These are phyloP conservation scores for Karalla daura DNA, from an alignment of 2,797 vertebrate species.

Conservation along the genomic window DNA sequence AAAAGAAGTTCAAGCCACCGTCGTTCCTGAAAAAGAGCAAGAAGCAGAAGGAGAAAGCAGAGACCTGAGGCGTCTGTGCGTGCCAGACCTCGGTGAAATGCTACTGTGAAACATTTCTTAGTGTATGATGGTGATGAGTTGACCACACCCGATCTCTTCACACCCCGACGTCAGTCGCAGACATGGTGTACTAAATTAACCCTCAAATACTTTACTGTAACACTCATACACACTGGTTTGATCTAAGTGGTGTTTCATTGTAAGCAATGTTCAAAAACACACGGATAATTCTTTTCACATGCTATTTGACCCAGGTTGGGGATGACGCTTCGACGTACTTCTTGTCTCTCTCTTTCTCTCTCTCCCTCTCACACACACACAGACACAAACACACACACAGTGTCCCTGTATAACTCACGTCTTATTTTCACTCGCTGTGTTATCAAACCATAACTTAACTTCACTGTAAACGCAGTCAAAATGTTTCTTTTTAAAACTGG, in stretches of 20 bases:
- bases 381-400: constrained; percentile 14
- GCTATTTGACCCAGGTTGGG: constrained; percentile 67
- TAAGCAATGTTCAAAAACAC: constrained; percentile 42
- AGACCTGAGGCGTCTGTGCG: constrained; percentile 84
- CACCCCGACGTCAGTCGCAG: constrained; percentile 40
- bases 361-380: constrained; percentile 12
- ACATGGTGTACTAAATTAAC: constrained; percentile 22
- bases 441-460: constrained; percentile 45
- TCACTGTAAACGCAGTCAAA: constrained; percentile 50
- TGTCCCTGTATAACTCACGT: constrained; percentile 42
- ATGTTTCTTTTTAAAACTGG: constrained; percentile 43
- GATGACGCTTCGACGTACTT: constrained; percentile 34
- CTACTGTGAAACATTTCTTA: constrained; percentile 59
- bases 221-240: constrained; percentile 38
- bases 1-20: constrained; percentile 98
- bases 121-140: constrained; percentile 42
- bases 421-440: constrained; percentile 60
- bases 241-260: constrained; percentile 54
- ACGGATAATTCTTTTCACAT: constrained; percentile 57
- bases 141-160: constrained; percentile 51
- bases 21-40: constrained; percentile 95
- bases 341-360: constrained; percentile 27
- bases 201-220: constrained; percentile 44
- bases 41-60: constrained; percentile 97
- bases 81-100: constrained; percentile 66